Percentiles rank a stretch among this genome's conserved stretches.
Evolutionary conservation across 2,888 invertebrate genomes (phyloP).

Genomic region (Hydraecia micacea): DNA sequence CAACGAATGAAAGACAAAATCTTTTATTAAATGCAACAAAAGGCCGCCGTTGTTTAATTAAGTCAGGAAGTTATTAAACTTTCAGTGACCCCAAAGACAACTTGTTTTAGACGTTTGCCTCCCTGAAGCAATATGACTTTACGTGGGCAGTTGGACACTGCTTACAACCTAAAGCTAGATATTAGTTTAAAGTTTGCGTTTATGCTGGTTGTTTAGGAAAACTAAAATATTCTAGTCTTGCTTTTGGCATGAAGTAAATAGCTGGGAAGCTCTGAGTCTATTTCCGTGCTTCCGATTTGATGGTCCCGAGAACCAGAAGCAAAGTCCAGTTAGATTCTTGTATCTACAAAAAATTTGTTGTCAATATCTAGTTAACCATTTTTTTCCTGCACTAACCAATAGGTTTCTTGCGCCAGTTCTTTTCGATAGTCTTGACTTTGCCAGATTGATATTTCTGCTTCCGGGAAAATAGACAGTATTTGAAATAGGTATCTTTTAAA

Average conservation of each 20-base stretch:
- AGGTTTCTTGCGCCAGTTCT: background rate
- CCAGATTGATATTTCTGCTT: background rate
- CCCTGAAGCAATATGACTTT: slow-evolving; percentile 24
- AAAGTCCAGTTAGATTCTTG: background rate
- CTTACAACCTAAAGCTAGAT: slow-evolving; percentile 34
- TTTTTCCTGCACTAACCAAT: background rate
- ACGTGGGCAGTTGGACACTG: slow-evolving; percentile 17
- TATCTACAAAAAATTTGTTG: background rate
- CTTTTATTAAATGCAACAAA: slow-evolving; percentile 17
- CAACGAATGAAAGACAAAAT: slow-evolving; percentile 13
- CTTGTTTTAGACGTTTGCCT: slow-evolving; percentile 22
- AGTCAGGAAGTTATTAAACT: slow-evolving; percentile 27
- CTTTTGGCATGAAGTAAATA: slow-evolving; percentile 28
- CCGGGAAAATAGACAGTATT: background rate
- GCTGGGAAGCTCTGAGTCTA: background rate
- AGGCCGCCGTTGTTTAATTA: slow-evolving; percentile 21
- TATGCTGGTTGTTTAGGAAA: slow-evolving; percentile 27
- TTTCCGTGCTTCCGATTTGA: slow-evolving; percentile 19
- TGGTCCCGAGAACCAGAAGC: background rate
- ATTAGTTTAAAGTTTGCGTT: slow-evolving; percentile 44
- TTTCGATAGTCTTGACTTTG: background rate
- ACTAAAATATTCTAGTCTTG: slow-evolving; percentile 20
- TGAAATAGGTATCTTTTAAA: background rate
- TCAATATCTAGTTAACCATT: background rate
- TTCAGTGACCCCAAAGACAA: slow-evolving; percentile 25